Conservation (phyloP, 2,113 vertebrate genomes). For the Eclectus roratus region DNA sequence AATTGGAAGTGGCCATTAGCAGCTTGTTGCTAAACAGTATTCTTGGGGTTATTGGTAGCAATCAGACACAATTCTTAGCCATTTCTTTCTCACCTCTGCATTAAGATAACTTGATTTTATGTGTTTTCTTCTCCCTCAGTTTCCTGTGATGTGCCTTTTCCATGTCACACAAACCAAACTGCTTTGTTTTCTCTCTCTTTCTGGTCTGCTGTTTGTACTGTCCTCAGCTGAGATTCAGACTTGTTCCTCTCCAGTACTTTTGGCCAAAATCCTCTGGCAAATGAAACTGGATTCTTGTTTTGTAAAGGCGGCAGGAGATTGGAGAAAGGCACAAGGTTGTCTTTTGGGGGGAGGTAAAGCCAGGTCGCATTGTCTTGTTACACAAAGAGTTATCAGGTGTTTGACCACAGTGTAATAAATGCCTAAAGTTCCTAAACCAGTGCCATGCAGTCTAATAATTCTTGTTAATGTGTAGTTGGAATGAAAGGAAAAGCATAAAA, state of each 20-base stretch:
- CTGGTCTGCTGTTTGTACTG: background rate
- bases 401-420: background rate
- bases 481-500: background rate
- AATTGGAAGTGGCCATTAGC: background rate
- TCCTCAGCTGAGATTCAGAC: conserved; percentile 6
- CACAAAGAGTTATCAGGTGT: background rate
- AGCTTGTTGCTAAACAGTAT: background rate
- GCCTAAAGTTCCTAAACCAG: background rate
- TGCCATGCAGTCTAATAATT: background rate
- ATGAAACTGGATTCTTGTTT: conserved; percentile 16
- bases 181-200: conserved; percentile 6
- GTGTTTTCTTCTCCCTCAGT: background rate
- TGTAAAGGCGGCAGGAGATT: background rate
- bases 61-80: background rate
- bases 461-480: background rate
- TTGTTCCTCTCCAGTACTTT: background rate
- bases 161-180: background rate
- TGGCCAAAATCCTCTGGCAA: conserved; percentile 28
- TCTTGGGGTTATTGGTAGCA: background rate
- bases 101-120: background rate
- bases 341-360: background rate
- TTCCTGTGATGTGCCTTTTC: background rate
- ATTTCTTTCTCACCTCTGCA: conserved; percentile 1
- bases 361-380: background rate
- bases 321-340: background rate